These are phyloP conservation scores for Macrobrachium rosenbergii DNA, from an alignment of 1,140 invertebrate species.

Conservation along the genomic window DNA sequence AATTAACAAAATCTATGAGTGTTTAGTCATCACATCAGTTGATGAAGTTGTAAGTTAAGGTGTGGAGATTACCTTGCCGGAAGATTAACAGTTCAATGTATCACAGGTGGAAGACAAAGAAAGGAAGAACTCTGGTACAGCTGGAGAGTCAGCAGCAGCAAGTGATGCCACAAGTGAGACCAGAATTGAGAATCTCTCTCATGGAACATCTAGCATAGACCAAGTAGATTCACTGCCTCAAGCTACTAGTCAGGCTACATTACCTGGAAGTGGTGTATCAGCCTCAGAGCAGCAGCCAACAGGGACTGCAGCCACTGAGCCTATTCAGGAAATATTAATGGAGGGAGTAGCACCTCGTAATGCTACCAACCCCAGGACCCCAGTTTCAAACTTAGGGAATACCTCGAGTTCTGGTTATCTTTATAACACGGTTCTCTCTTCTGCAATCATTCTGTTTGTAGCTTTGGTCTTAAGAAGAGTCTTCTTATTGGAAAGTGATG, in stretches of 20 bases:
- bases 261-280: not conserved
- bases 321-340: not conserved
- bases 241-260: constrained; percentile 1
- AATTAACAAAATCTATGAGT: no score
- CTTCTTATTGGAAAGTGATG: constrained; percentile 5
- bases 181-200: not conserved
- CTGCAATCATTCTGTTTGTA: constrained; percentile 1
- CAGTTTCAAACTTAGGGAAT: not conserved
- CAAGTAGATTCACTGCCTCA: not conserved
- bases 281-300: not conserved
- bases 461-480: constrained; percentile 3
- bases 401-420: not conserved
- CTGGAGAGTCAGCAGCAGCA: no score
- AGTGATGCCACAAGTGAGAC: not conserved
- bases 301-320: not conserved
- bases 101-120: no score
- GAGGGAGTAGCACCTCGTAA: constrained; percentile 12
- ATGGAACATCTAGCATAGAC: not conserved
- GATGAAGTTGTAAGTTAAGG: no score
- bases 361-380: not conserved
- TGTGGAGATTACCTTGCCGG: no score
- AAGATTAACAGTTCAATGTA: no score
- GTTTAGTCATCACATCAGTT: no score
- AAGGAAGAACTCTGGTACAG: no score
- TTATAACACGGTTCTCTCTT: not conserved